phyloP scores from a whole-genome alignment of 2,113 vertebrate genomes.

The Urocitellus parryii region DNA sequence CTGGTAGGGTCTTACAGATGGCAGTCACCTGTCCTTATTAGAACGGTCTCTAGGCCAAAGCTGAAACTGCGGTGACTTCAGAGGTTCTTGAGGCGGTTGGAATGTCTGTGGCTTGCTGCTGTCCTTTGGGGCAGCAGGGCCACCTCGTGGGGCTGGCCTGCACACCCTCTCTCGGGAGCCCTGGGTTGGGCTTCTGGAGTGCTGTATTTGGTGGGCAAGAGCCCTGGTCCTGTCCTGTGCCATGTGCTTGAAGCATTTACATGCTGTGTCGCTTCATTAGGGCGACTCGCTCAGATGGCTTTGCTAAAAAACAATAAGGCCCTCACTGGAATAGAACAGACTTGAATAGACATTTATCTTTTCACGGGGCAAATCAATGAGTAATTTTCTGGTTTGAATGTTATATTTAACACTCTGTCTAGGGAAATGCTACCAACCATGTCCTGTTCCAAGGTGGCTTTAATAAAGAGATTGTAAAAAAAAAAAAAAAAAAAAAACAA shows the following conservation, averaged over 20 bases:
- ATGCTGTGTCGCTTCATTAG: constrained; percentile 33
- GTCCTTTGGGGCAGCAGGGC: background rate
- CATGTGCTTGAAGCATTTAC: background rate
- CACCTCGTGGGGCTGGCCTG: background rate
- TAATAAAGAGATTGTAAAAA: constrained; percentile 53
- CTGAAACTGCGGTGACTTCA: background rate
- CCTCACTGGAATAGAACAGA: constrained; percentile 2
- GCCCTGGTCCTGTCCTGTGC: background rate
- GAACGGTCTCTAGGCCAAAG: constrained; percentile 48
- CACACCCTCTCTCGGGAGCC: background rate
- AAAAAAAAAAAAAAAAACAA: background rate
- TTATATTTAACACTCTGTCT: constrained; percentile 67
- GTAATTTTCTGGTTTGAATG: constrained; percentile 78
- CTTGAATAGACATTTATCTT: constrained; percentile 77
- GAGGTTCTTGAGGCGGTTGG: background rate
- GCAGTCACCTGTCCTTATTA: constrained; percentile 66
- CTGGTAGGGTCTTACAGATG: constrained; percentile 64
- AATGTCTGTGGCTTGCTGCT: background rate
- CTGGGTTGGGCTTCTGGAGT: background rate
- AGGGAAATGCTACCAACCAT: constrained; percentile 69
- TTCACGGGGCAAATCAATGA: constrained; percentile 75
- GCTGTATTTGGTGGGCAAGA: background rate
- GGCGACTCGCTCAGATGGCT: constrained; percentile 41
- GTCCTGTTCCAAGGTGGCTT: constrained; percentile 53
- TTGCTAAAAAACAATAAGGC: constrained; percentile 55